Conservation (phyloP, 2,797 vertebrate species). For the Falco berigora region DNA sequence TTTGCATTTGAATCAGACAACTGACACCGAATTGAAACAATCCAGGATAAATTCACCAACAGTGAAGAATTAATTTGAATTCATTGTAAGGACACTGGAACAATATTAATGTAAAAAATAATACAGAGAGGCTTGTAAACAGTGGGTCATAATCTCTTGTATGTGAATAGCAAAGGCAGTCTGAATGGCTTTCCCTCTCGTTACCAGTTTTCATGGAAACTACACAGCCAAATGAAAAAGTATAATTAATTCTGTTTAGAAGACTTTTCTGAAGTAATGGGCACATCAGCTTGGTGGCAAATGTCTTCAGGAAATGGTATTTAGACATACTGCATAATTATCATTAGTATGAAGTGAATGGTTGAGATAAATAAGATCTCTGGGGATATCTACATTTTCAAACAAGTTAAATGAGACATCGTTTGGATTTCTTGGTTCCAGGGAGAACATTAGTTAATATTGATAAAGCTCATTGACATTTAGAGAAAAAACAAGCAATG, state of each 20-base stretch:
- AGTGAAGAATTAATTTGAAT: neutral
- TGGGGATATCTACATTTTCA: neutral
- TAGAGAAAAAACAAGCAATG: slow-evolving; percentile 37
- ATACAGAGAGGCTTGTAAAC: neutral
- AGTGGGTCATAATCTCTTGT: neutral
- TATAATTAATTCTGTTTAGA: neutral
- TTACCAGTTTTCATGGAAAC: neutral
- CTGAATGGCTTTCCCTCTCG: neutral
- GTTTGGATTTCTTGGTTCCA: neutral
- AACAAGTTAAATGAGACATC: neutral
- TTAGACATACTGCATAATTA: slow-evolving; percentile 13
- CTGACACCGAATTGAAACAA: neutral
- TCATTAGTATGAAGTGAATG: neutral
- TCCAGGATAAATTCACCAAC: neutral
- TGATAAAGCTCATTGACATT: slow-evolving; percentile 35
- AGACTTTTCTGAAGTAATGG: neutral
- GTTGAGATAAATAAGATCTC: neutral
- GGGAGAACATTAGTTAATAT: neutral
- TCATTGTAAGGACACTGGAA: neutral
- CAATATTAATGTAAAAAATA: neutral
- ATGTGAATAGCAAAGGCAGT: neutral
- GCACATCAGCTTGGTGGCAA: neutral
- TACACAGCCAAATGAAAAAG: neutral
- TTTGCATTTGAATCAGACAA: neutral
- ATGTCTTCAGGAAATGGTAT: neutral